Conservation (phyloP, 2,888 invertebrate genomes). For the Gryllus longicercus region DNA sequence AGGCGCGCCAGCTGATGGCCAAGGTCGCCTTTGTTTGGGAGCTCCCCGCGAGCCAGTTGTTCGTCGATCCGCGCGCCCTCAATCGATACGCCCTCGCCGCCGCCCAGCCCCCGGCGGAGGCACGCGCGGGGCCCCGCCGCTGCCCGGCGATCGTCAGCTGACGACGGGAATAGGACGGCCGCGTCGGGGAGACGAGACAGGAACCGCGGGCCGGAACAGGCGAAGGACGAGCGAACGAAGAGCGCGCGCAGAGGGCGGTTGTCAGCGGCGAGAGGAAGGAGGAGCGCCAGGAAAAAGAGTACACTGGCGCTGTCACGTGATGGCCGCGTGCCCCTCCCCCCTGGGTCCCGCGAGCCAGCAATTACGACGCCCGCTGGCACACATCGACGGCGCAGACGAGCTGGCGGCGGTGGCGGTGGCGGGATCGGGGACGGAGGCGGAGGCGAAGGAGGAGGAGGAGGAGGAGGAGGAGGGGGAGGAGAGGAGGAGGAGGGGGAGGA, state of each 20-base stretch:
- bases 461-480: background rate
- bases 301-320: slow-evolving; percentile 20
- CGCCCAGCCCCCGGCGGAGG: background rate
- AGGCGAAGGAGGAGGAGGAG: background rate
- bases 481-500: background rate
- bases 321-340: background rate
- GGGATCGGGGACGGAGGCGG: background rate
- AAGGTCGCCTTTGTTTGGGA: slow-evolving; percentile 34
- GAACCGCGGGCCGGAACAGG: no score
- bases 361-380: background rate
- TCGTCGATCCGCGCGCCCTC: background rate
- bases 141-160: background rate
- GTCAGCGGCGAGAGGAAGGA: background rate
- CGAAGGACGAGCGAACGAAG: no score
- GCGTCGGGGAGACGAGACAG: no score
- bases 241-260: no score
- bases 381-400: background rate
- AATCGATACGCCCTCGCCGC: background rate
- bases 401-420: background rate
- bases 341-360: background rate
- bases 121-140: background rate
- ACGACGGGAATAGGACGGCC: background rate
- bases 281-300: background rate
- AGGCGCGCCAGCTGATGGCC: slow-evolving; percentile 30
- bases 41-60: background rate